Evolutionary conservation across 2,797 vertebrate species (phyloP).

Genomic region (Chelmon rostratus): DNA sequence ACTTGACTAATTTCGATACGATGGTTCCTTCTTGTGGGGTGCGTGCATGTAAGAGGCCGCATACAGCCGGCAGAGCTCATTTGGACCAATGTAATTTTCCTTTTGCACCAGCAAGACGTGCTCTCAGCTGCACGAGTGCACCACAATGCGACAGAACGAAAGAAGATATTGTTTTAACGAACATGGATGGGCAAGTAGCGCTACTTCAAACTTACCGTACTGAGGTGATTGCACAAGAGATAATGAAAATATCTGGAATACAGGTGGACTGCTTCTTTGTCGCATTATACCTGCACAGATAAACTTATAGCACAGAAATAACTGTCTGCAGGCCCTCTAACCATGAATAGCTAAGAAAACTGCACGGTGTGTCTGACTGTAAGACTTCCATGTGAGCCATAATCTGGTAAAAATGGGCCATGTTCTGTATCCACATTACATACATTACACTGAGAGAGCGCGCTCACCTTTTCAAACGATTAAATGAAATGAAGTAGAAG

Average conservation of each 20-base stretch:
- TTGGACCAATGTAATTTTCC: not conserved
- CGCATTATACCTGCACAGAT: not conserved
- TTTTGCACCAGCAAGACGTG: not conserved
- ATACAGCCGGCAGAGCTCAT: not conserved
- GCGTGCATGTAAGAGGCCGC: not conserved
- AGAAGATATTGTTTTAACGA: no score
- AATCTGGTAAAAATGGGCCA: not conserved
- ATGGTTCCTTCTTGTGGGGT: not conserved
- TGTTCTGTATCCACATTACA: not conserved
- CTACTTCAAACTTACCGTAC: not conserved
- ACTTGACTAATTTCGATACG: not conserved
- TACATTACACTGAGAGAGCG: not conserved
- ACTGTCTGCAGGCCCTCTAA: not conserved
- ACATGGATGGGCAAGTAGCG: no score
- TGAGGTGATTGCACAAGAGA: no score
- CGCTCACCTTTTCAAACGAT: not conserved
- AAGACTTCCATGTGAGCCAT: not conserved
- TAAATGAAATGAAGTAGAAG: no score
- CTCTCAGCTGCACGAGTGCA: not conserved
- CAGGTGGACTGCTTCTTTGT: not conserved
- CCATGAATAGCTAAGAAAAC: not conserved
- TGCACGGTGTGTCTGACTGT: accelerated
- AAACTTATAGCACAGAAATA: not conserved
- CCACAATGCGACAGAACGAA: not conserved
- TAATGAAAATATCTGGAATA: no score